Evolutionary conservation across 2,888 invertebrate species (phyloP).

Genomic region (Drosophila ezoana): DNA sequence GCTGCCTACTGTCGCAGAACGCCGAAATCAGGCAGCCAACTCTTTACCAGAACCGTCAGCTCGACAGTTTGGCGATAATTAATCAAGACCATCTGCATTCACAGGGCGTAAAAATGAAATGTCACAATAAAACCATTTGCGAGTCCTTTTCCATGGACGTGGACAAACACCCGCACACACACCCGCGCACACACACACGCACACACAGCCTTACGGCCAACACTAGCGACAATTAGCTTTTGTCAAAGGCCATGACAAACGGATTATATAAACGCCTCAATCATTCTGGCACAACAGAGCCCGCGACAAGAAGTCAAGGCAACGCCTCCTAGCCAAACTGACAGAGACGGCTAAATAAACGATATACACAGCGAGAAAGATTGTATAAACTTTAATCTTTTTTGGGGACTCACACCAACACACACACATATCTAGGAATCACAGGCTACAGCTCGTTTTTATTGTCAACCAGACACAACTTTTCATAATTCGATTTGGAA

Average conservation of each 20-base stretch:
- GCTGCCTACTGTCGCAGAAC: constrained; percentile 54
- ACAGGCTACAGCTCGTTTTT: background rate
- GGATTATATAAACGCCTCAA: constrained; percentile 75
- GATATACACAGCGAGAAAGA: constrained; percentile 47
- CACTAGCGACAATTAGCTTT: constrained; percentile 71
- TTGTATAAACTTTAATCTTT: background rate
- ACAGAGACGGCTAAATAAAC: constrained; percentile 34
- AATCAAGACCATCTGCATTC: constrained; percentile 72
- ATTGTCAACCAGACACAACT: background rate
- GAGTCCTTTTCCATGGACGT: constrained; percentile 46
- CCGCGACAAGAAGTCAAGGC: constrained; percentile 62
- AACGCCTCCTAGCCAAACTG: constrained; percentile 21
- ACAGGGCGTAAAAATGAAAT: constrained; percentile 71
- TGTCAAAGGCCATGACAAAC: constrained; percentile 72
- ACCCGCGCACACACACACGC: constrained; percentile 18
- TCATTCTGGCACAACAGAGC: constrained; percentile 55
- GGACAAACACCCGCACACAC: constrained; percentile 16
- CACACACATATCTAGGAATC: background rate
- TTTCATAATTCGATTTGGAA: constrained; percentile 6
- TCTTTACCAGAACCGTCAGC: constrained; percentile 53
- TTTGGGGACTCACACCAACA: background rate
- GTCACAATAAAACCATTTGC: constrained; percentile 73
- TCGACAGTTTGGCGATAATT: constrained; percentile 64
- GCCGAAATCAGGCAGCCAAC: constrained; percentile 57
- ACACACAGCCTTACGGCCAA: constrained; percentile 7